Evolutionary conservation across 2,888 invertebrate species (phyloP), one percentile per base, ranked within the genome.

Genomic region (Cyaniris semiargus): DNA sequence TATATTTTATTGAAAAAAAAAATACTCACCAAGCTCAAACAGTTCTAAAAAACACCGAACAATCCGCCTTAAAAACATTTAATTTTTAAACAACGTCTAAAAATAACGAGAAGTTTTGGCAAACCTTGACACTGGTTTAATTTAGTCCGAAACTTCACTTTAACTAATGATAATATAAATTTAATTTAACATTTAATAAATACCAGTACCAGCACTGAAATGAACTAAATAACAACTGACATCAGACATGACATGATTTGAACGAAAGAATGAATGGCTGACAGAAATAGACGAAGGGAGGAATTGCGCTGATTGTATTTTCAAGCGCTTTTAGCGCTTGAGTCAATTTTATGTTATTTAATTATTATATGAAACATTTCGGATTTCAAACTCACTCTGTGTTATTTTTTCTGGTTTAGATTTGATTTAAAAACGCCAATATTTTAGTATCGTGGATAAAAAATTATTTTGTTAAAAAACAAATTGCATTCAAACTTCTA

Each of bases 281-380:
- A 90, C 90, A 89, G 87, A 90, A 90, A 91, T 90, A 90, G 90
- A 86, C 84, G 85, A 87, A 87, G 91, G 91, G 90, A 86, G 88
- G 90, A 86, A 86, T 86, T 79, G 81, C 72, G 77, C 53, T 71
- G n/a, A 53, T 78, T 79, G 77, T 75, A 75, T 75, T 27, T 53
- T 74, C 76, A 76, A 88, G 84, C 84, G 83, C 79, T 81, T 81
- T 80, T 79, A 87, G 85, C 89, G 89, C 88, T 88, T 76, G 58
- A 31, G 58, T 76, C 6, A 10, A 21, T 72, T 72, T 72, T 56
- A 15, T n/a, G 58, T 21, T n/a, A n/a, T 53, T 15, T 2, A 53
- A 18, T 53, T 70, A 38, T 70, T 70, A 10, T 34, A 70, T 15
- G 38, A 38, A 70, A 13, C 44, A 44, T 44, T 44, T 44, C 34